Conservation (phyloP, 30 jellyfish, hydroid and myxozoan species). For the Phacellophora camtschatica region DNA sequence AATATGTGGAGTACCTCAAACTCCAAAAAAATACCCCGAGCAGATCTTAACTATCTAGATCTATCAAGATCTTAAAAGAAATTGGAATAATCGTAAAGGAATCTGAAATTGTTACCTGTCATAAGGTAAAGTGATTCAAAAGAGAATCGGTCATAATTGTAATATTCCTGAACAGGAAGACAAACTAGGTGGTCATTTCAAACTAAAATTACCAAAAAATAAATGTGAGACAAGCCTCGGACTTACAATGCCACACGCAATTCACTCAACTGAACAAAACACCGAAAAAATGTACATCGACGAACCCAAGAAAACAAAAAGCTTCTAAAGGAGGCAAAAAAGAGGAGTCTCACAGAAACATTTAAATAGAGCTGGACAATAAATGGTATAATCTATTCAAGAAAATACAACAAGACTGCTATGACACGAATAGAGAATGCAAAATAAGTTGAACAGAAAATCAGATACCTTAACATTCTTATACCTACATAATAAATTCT, state of each 20-base stretch:
- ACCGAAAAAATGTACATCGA: not conserved
- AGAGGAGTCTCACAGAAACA: not conserved
- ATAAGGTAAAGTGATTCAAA: not conserved
- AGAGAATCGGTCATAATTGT: constrained; percentile 2
- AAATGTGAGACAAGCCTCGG: not conserved
- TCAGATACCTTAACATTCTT: not conserved
- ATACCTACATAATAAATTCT: not conserved
- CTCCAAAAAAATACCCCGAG: not conserved
- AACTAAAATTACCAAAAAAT: not conserved
- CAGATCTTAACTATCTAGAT: too few species aligned
- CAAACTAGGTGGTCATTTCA: not conserved
- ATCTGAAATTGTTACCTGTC: not conserved
- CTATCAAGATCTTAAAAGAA: not conserved
- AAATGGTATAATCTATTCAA: not conserved
- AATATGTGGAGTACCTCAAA: not conserved
- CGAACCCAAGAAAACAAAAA: constrained; percentile 13
- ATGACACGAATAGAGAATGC: not conserved
- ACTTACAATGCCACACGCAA: not conserved
- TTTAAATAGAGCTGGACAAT: constrained; percentile 1
- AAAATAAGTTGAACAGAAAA: not conserved
- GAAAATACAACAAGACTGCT: not conserved
- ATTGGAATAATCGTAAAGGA: not conserved
- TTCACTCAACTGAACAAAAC: too few species aligned
- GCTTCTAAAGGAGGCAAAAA: not conserved
- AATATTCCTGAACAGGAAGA: not conserved